Conservation (phyloP, 2,113 vertebrate genomes). For the Melierax canorus region DNA sequence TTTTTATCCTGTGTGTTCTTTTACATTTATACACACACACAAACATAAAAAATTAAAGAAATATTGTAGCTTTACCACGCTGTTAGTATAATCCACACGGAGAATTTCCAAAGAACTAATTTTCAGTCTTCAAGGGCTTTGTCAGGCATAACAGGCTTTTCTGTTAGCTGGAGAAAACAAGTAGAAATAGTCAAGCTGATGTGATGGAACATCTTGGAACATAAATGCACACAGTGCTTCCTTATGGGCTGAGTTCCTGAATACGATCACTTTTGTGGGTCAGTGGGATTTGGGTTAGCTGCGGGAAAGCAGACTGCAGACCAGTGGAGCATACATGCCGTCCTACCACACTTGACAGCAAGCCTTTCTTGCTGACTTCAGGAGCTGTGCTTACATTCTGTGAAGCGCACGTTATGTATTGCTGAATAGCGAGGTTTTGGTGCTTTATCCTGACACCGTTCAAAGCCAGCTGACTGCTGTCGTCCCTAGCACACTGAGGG, state of each 20-base stretch:
- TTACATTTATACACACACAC: background rate
- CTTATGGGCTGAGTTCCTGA: background rate
- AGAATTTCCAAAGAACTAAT: background rate
- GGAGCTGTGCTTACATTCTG: background rate
- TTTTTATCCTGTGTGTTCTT: background rate
- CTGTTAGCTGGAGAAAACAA: background rate
- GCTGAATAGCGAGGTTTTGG: background rate
- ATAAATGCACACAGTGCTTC: background rate
- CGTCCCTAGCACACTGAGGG: background rate
- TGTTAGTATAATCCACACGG: background rate
- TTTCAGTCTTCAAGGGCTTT: background rate
- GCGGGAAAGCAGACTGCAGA: background rate
- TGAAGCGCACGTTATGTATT: accelerated
- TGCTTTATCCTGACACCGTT: accelerated
- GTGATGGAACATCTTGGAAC: background rate
- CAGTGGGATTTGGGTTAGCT: background rate
- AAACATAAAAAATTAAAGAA: background rate
- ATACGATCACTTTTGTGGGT: background rate
- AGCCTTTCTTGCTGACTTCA: background rate
- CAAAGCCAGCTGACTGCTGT: background rate
- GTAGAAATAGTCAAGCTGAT: background rate
- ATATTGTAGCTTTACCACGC: background rate
- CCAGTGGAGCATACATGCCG: background rate
- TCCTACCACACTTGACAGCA: background rate
- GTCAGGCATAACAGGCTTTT: background rate